These are phyloP conservation scores for Toxonevra muliebris DNA, from an alignment of 2,888 invertebrate genomes.

Conservation along the genomic window DNA sequence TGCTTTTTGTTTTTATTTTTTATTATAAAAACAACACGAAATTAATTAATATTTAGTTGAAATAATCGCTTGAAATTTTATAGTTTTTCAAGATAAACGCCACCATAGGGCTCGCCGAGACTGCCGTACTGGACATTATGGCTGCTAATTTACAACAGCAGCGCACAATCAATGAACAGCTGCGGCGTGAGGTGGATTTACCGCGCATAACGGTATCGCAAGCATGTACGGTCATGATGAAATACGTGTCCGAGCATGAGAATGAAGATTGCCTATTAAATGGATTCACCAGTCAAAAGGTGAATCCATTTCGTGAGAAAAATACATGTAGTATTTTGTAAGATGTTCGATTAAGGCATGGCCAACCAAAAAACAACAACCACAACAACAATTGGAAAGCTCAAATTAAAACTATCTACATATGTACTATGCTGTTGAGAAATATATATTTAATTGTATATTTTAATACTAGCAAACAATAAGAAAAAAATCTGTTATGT, in stretches of 20 bases:
- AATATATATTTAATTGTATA: no score
- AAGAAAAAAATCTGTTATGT: no score
- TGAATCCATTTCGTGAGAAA: conserved; percentile 95
- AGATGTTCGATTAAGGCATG: conserved; percentile 46
- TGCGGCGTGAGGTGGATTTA: conserved; percentile 89
- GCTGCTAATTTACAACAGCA: conserved; percentile 95
- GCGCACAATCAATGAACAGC: conserved; percentile 87
- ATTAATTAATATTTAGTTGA: not conserved
- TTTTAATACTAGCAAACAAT: no score
- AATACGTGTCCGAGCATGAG: conserved; percentile 89
- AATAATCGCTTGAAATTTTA: no score
- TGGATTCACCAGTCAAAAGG: conserved; percentile 93
- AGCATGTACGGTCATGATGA: conserved; percentile 92
- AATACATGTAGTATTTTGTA: conserved; percentile 87
- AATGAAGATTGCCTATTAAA: conserved; percentile 92
- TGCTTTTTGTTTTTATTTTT: not conserved
- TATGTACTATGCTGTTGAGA: no score
- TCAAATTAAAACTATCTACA: no score
- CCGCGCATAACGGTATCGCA: conserved; percentile 79
- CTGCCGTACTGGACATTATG: conserved; percentile 92
- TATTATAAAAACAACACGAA: conserved; percentile 28
- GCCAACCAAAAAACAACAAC: no score
- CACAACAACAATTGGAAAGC: no score
- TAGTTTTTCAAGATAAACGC: conserved; percentile 23
- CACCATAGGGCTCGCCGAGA: conserved; percentile 71